phyloP scores from a whole-genome alignment of 2,888 invertebrate species.

The Drosophila dives region DNA sequence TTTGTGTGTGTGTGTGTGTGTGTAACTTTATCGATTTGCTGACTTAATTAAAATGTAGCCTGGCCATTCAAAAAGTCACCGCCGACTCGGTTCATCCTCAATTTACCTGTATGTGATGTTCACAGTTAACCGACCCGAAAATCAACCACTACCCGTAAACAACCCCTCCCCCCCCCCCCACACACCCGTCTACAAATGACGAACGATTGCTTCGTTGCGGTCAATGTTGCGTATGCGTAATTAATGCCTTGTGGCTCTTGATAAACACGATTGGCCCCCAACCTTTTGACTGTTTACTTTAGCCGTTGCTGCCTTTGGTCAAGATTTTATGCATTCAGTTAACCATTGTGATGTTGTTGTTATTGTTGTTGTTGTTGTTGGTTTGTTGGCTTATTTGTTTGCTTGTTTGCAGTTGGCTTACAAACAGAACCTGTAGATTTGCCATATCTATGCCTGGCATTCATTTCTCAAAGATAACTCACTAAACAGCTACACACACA shows the following conservation, averaged over 20 bases:
- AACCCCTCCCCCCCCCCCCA: not conserved
- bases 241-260: constrained; percentile 68
- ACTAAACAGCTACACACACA: not conserved
- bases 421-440: constrained; percentile 26
- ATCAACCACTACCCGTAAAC: not conserved
- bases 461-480: constrained; percentile 24
- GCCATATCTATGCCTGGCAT: constrained; percentile 32
- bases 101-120: constrained; percentile 40
- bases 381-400: constrained; percentile 27
- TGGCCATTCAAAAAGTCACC: constrained; percentile 72
- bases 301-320: constrained; percentile 55
- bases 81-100: constrained; percentile 30
- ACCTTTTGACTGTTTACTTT: constrained; percentile 31
- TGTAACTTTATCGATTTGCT: constrained; percentile 48
- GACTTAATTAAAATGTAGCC: constrained; percentile 57
- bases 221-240: constrained; percentile 73
- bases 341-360: constrained; percentile 59
- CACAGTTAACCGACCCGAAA: constrained; percentile 53
- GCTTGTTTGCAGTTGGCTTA: constrained; percentile 45
- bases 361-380: constrained; percentile 30
- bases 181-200: constrained; percentile 25
- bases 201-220: constrained; percentile 50
- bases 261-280: constrained; percentile 58
- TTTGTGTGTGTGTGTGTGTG: constrained; percentile 2
- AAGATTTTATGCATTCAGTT: constrained; percentile 60